Evolutionary conservation across 2,797 vertebrate species (phyloP), one percentile per base, ranked within the genome.

Genomic region (Vespertilio murinus): DNA sequence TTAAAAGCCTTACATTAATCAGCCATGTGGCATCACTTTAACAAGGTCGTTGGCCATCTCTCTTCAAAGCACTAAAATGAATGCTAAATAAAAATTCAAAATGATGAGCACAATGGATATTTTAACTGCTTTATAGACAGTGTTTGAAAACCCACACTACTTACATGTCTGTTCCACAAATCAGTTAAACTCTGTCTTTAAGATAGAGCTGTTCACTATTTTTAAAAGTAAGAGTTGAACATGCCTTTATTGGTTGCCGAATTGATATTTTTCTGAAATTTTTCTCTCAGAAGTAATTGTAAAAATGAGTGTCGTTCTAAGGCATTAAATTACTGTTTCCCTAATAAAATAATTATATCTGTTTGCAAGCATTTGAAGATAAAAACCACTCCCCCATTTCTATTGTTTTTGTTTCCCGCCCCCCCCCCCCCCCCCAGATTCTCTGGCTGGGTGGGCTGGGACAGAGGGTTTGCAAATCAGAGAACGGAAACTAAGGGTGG

Each of bases 81-180:
- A 82, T 52, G 45, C n/a, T 88, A 70, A 61, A 88, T 56, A 33
- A 65, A 42, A 81, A 42, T 90, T 79, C 59, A 75, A 69, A 81
- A 82, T 33, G 12, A n/a, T 65, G 5, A 90, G 22, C 56, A 83
- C 70, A 65, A 47, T 77, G 12, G 42, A 20, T 78, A 64, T 71
- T 91, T 93, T 65, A 90, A 87, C 42, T 65, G 54, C 83, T 64
- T 83, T 56, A 87, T 77, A 54, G 90, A 82, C 12, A 10, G 23
- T 9, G 12, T 42, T 82, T 90, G 61, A 70, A 90, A 77, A 87
- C 1, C 40, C 45, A 77, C 52, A 45, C 54, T 49, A 16, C 84
- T 70, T 61, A 52, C 13, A 13, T 45, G 13, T 52, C 61, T 91
- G 14, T 23, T 13, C 61, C n/a, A 61, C 35, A 45, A 70, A 61